phyloP scores from a whole-genome alignment of 1,140 invertebrate genomes.

The Zaprionus ornatus region DNA sequence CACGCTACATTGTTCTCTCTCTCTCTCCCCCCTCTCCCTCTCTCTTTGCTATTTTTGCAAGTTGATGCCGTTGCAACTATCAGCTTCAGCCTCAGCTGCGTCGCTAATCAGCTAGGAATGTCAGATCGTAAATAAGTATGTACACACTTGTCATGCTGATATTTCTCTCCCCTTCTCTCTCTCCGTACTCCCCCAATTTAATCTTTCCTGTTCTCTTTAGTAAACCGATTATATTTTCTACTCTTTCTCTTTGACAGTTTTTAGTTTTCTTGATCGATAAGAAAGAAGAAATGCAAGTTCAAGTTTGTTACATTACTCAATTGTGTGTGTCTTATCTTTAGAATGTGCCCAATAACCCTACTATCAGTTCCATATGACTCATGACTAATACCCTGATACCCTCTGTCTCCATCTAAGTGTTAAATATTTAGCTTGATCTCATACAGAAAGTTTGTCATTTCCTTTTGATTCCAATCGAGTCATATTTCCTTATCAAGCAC shows the following conservation, averaged over 20 bases:
- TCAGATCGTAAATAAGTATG: not conserved
- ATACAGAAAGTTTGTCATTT: no score
- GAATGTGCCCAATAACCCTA: not conserved
- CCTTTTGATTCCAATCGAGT: not conserved
- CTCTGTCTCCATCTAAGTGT: no score
- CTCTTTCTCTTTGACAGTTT: not conserved
- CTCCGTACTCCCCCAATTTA: not conserved
- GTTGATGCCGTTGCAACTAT: not conserved
- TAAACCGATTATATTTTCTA: not conserved
- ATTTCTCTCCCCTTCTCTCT: not conserved
- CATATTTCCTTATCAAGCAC: not conserved
- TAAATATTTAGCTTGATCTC: no score
- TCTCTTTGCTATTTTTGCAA: not conserved
- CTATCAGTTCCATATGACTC: not conserved
- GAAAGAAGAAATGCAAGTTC: not conserved
- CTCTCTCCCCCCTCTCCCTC: not conserved
- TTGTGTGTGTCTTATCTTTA: not conserved
- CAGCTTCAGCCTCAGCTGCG: slow-evolving; percentile 1
- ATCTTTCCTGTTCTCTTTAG: not conserved
- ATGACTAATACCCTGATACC: not conserved
- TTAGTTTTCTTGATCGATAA: not conserved
- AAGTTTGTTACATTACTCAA: not conserved
- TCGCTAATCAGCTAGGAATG: slow-evolving; percentile 1
- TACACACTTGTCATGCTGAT: not conserved
- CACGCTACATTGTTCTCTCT: not conserved